phyloP scores from a whole-genome alignment of 2,797 vertebrate genomes.

The Cossypha dichroa region DNA sequence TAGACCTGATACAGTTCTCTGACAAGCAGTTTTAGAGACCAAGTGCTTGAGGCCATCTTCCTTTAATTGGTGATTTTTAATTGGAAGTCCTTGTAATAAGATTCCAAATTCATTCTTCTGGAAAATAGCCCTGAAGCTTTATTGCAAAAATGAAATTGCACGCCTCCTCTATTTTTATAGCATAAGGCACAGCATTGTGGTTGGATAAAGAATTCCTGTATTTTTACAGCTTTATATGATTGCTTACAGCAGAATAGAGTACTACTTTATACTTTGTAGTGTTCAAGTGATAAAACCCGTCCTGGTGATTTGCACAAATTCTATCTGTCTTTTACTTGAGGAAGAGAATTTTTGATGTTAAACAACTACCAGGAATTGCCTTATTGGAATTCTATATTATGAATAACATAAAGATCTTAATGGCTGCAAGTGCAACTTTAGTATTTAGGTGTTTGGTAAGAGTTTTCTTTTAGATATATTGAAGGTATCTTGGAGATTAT shows the following conservation, averaged over 20 bases:
- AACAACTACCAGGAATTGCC: neutral
- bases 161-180: conserved; percentile 41
- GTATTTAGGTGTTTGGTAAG: neutral
- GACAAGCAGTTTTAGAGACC: neutral
- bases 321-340: neutral
- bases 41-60: conserved; percentile 12
- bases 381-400: neutral
- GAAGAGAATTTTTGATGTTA: neutral
- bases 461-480: neutral
- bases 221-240: conserved; percentile 47
- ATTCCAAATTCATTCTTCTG: conserved; percentile 35
- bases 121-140: conserved; percentile 33
- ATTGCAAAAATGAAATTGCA: neutral
- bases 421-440: neutral
- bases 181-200: neutral
- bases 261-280: neutral
- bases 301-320: neutral
- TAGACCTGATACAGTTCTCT: neutral
- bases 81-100: conserved; percentile 33
- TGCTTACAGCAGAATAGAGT: conserved; percentile 2
- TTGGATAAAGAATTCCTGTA: conserved; percentile 3
- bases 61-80: conserved; percentile 54
- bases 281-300: neutral
- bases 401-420: neutral
- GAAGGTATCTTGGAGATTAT: neutral